These are phyloP conservation scores for Haliaeetus leucogaster DNA, from an alignment of 2,113 vertebrate genomes.

Conservation along the genomic window DNA sequence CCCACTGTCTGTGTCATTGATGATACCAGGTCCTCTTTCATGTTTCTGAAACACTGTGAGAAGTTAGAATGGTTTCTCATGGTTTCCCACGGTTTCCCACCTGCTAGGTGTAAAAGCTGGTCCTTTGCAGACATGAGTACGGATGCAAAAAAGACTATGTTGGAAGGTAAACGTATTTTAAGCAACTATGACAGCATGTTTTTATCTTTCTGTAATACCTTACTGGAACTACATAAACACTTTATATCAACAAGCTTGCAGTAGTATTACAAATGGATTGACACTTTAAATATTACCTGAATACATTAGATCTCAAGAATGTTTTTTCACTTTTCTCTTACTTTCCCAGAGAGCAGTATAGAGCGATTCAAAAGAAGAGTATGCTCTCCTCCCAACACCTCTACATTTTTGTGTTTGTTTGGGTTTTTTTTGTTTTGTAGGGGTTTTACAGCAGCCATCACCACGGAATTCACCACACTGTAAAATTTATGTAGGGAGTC, in stretches of 20 bases:
- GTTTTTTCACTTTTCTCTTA: not conserved
- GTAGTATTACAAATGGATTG: not conserved
- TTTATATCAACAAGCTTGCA: not conserved
- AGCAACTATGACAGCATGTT: not conserved
- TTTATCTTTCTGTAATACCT: not conserved
- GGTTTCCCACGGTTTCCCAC: not conserved
- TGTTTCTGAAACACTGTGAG: not conserved
- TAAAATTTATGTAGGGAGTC: not conserved
- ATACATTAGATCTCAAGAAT: not conserved
- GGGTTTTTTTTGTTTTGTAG: fast-evolving
- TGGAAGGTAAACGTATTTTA: not conserved
- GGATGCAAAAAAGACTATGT: not conserved
- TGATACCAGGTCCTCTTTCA: not conserved
- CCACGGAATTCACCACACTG: not conserved
- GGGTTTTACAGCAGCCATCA: not conserved
- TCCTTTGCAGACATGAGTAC: not conserved
- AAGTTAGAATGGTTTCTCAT: not conserved
- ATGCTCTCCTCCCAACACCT: not conserved
- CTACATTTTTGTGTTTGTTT: not conserved
- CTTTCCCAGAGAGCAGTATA: not conserved
- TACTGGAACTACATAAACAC: not conserved
- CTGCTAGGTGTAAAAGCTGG: not conserved
- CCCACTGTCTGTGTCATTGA: too few relatives aligned
- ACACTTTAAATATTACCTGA: not conserved
- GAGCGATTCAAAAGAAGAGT: not conserved